Conservation (phyloP, 2,888 invertebrate genomes). For the Opisthograptis luteolata region DNA sequence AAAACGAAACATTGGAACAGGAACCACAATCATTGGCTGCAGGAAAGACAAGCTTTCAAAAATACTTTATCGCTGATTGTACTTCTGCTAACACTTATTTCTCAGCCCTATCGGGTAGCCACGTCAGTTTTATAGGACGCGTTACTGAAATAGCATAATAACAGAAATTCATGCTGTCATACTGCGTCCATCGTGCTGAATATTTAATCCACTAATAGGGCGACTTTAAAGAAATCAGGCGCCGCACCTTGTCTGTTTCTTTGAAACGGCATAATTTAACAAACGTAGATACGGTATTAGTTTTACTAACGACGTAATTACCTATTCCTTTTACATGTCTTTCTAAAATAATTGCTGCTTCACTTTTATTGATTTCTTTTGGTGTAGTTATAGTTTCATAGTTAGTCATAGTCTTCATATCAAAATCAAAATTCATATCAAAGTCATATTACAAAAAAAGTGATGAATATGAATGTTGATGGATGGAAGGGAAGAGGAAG, state of each 20-base stretch:
- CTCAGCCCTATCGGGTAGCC: too few species aligned
- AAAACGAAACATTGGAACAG: too few species aligned
- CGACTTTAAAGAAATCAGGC: constrained; percentile 2
- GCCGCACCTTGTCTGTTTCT: not conserved
- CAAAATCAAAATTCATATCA: too few species aligned
- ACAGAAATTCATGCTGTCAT: not conserved
- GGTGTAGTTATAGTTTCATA: too few species aligned
- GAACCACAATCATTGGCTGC: too few species aligned
- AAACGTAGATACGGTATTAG: not conserved
- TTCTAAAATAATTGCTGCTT: constrained; percentile 6
- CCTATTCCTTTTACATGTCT: constrained; percentile 7
- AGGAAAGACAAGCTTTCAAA: too few species aligned
- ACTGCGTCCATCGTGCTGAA: constrained; percentile 9
- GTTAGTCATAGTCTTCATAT: too few species aligned
- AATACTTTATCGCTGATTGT: too few species aligned
- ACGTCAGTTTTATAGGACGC: not conserved
- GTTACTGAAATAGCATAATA: not conserved
- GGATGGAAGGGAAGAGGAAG: too few species aligned
- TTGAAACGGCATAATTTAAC: constrained; percentile 6
- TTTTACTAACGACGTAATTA: constrained; percentile 7
- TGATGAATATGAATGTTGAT: too few species aligned
- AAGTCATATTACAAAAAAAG: too few species aligned
- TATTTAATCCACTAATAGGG: constrained; percentile 10
- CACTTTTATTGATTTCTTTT: constrained; percentile 9
- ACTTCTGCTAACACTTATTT: too few species aligned